Evolutionary conservation across 1,140 invertebrate genomes (phyloP), one percentile per base, ranked within the genome.

Genomic region (Nixonia krombeini): DNA sequence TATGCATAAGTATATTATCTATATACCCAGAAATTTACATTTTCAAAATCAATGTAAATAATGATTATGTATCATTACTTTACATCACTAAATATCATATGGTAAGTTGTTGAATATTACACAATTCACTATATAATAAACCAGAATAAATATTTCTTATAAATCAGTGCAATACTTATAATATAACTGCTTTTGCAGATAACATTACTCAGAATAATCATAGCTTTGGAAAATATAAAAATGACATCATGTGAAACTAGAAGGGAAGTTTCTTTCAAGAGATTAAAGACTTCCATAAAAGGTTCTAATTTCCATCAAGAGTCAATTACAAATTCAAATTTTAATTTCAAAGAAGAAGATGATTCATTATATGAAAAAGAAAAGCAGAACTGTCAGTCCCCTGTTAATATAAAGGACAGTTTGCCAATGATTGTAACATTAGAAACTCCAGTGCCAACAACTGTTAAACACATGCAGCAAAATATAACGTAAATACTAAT

Each of bases 211-310:
- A 56, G 70, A 23, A 45, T 59, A 17, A 63, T 80, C n/a, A 72
- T 80, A 57, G 74, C 71, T 28, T 65, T 83, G 25, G 52, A 75
- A 31, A 84, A 71, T 70, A 8, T 82, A 16, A 79, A 61, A 50
- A 58, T 69, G 5, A 73, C 56, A 33, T 72, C 52, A 29, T 57
- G 53, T 47, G 66, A 51, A 13, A 33, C 13, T 10, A 73, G 63
- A 21, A 12, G 8, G 17, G 52, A 69, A 15, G 50, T 74, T 38
- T 68, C 73, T 5, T 76, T 79, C n/a, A 74, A 76, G 49, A 77
- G 72, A 66, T 40, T 75, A 15, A 67, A 72, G 18, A 61, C 64
- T 25, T 47, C n/a, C 21, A 25, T 18, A 8, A 50, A 46, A 16
- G 44, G 47, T 37, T 28, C 51, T 18, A 1, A 13, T 25, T 42